phyloP scores from a whole-genome alignment of 2,888 invertebrate genomes.

The Axea sp. region DNA sequence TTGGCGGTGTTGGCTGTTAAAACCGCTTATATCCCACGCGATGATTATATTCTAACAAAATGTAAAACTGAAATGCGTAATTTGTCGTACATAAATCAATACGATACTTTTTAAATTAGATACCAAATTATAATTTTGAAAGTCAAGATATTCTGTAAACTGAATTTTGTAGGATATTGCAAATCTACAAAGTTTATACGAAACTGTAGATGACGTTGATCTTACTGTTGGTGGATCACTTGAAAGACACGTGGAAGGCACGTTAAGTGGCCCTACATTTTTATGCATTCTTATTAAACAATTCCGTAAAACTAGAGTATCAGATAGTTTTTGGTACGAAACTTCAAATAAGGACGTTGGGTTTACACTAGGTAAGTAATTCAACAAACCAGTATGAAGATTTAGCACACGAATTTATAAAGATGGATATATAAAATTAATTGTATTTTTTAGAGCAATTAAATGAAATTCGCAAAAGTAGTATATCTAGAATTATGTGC shows the following conservation, averaged over 20 bases:
- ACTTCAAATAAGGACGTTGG: slow-evolving; percentile 83
- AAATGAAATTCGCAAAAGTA: slow-evolving; percentile 87
- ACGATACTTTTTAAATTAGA: no score
- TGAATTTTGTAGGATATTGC: slow-evolving; percentile 84
- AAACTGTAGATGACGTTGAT: slow-evolving; percentile 90
- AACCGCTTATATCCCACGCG: no score
- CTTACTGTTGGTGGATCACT: slow-evolving; percentile 91
- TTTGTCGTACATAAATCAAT: no score
- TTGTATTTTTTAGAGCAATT: slow-evolving; percentile 82
- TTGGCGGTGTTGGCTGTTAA: no score
- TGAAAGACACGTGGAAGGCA: slow-evolving; percentile 87
- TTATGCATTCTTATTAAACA: slow-evolving; percentile 93
- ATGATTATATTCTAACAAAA: no score
- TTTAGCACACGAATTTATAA: no score
- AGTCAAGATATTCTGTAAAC: no score
- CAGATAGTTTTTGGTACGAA: slow-evolving; percentile 93
- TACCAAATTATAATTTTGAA: no score
- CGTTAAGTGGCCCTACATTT: slow-evolving; percentile 92
- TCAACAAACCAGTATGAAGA: no score
- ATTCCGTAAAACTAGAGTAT: slow-evolving; percentile 90
- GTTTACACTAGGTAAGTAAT: slow-evolving; percentile 83
- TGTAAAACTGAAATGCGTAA: no score
- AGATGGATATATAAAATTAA: no score
- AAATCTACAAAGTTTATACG: slow-evolving; percentile 84
- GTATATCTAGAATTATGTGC: slow-evolving; percentile 88